Conservation (phyloP, 2,888 invertebrate genomes). For the Lissonota sp. region DNA sequence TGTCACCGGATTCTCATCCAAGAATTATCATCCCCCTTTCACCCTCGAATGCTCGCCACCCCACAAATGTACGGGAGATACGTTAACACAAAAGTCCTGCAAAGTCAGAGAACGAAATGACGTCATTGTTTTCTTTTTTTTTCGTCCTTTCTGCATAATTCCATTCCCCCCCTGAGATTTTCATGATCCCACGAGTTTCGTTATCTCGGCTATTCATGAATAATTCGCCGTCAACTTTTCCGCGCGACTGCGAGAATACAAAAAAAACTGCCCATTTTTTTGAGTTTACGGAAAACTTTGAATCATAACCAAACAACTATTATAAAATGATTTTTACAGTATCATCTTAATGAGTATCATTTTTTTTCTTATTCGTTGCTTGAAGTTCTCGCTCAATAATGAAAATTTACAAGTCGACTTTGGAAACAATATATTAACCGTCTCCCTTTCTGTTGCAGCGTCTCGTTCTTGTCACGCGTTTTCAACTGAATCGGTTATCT, state of each 20-base stretch:
- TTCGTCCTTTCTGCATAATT: neutral
- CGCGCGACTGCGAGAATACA: slow-evolving; percentile 1
- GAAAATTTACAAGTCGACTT: neutral
- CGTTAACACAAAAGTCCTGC: too few relatives aligned
- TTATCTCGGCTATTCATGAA: slow-evolving; percentile 36
- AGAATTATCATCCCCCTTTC: slow-evolving; percentile 30
- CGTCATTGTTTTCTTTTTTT: slow-evolving; percentile 8
- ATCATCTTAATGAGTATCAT: neutral
- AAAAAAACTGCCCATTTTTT: neutral
- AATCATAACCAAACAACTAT: too few relatives aligned
- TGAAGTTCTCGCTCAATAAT: neutral
- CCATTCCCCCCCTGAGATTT: slow-evolving; percentile 4
- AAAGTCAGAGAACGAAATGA: neutral
- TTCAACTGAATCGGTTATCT: slow-evolving; percentile 42
- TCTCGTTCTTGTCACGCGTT: too few relatives aligned
- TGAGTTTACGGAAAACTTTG: too few relatives aligned
- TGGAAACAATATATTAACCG: neutral
- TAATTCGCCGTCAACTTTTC: slow-evolving; percentile 9
- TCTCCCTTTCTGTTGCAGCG: too few relatives aligned
- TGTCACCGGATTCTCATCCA: slow-evolving; percentile 35
- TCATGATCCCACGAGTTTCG: slow-evolving; percentile 35
- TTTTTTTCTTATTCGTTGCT: neutral
- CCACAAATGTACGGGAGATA: neutral
- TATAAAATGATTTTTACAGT: neutral
- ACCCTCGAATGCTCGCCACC: neutral